Base-by-base conservation (phyloP, 2,888 invertebrate genomes). In the Drosophila borborema region DNA sequence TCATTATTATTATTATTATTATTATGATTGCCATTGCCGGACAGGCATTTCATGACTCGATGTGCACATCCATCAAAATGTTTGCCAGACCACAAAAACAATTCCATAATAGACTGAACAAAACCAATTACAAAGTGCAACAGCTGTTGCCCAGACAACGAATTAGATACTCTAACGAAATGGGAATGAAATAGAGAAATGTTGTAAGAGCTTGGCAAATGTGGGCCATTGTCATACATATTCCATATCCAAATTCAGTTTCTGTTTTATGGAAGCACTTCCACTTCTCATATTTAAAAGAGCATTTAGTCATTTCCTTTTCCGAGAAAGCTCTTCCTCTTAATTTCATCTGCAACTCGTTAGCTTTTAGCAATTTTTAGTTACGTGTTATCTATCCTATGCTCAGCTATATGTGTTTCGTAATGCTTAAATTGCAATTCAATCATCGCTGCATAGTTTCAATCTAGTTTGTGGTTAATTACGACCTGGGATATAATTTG, bases 51-150 rank as follows among this genome's bases (percentile, higher is more conserved):
- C 61, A 55, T 51, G 62, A 49, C 55, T 55, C 46, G 43, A 59
- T 48, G 55, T 59, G 71, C 80, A 55, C 77, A 78, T 78, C 68
- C 67, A 78, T 80, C 78, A 78, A 80, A 75, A 66, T 69, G 72
- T 64, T 69, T 58, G 43, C 69, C 72, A 48, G 56, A 18, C 60
- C 72, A 68, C 66, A 66, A 38, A 34, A 66, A 65, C 59, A 66
- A 49, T 45, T 28, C 23, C 41, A 62, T 28, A 80, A 64, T 51
- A 46, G 48, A 80, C 36, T 38, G 49, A 55, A 62, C 60, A 56
- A 49, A 73, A 18, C 41, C 60, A 77, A 75, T 76, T 76, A 70
- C 45, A 45, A 45, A 61, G 14, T 63, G 45, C 43, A 51, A 60
- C 58, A 58, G 36, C 60, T 18, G 41, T 14, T 48, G 45, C 0